Base-by-base conservation (phyloP, 2,888 invertebrate genomes). In the Tachina lurida region DNA sequence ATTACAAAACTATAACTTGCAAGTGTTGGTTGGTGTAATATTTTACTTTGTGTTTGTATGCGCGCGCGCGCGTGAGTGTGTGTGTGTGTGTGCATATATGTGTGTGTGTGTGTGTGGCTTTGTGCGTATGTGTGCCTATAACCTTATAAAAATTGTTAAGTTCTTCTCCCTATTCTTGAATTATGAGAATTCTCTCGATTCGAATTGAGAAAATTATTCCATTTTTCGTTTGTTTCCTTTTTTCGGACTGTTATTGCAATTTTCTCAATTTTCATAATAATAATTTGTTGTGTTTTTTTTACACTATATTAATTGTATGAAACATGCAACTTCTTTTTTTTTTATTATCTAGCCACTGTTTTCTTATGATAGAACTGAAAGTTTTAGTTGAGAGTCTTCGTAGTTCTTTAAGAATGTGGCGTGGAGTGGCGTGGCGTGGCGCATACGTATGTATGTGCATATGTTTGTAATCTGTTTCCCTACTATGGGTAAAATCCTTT, bases 111-210 rank as follows among this genome's bases (percentile, higher is more conserved):
- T 47, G 41, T 62, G 12, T 49, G 13, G n/a, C n/a, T n/a, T n/a
- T 39, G 3, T 52, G 45, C 47, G 17, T 47, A 22, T 67, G 22
- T 31, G 67, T 49, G 70, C 67, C 75, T 75, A 47, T 79, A 86
- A 86, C 79, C 83, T 83, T 78, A 62, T 41, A 49, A 79, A 56
- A 68, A 43, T 65, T 81, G 45, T 65, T 31, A 41, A 39, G 17
- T 60, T 81, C 58, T 74, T 12, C 39, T 58, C 5, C 12, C 39
- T 41, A 10, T 31, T 58, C 31, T 60, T 4, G 43, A 17, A 52
- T 52, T 67, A 60, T 43, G 65, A 76, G 70, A 75, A 49, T 81
- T 65, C 71, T 79, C 71, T 82, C 58, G 10, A 31, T 31, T 49
- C 45, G 62, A 7, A 73, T 47, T 45, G 62, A 71, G 49, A 39